These are phyloP conservation scores for Grapholita molesta DNA, from an alignment of 1,140 invertebrate genomes.

Conservation along the genomic window DNA sequence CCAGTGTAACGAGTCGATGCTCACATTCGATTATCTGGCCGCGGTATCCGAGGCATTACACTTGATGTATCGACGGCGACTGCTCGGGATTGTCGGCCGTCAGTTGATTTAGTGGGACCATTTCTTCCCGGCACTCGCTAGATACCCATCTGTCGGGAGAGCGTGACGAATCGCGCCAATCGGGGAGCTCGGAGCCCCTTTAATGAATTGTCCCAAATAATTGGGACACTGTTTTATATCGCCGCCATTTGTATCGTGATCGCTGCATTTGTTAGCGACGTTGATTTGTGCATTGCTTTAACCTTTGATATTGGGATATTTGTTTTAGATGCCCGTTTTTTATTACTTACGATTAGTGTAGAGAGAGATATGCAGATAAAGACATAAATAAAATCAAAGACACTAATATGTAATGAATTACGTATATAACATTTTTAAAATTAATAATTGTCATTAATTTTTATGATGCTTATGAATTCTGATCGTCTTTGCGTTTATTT, in stretches of 20 bases:
- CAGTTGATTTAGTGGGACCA: constrained; percentile 70
- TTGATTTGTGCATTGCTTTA: constrained; percentile 72
- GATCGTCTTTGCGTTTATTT: no score
- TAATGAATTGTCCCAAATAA: constrained; percentile 78
- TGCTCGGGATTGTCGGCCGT: constrained; percentile 69
- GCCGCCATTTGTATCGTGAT: constrained; percentile 66
- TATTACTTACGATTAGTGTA: not conserved
- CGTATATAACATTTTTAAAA: no score
- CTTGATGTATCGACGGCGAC: constrained; percentile 74
- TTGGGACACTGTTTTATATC: constrained; percentile 74
- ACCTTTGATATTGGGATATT: constrained; percentile 32
- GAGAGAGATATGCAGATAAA: not conserved
- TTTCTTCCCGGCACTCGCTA: constrained; percentile 72
- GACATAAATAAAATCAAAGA: no score
- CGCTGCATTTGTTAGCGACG: constrained; percentile 64
- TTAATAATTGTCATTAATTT: no score
- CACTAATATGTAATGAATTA: no score
- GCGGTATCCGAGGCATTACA: constrained; percentile 76
- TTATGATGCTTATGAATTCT: no score
- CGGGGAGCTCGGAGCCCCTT: constrained; percentile 57
- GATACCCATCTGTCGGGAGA: constrained; percentile 66
- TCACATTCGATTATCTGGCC: constrained; percentile 76
- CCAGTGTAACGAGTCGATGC: constrained; percentile 74
- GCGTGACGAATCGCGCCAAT: constrained; percentile 70
- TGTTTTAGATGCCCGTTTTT: constrained; percentile 36